Percentiles rank a stretch among this genome's conserved stretches.
Conservation (phyloP, 2,888 invertebrate species). For the Drosophila flavopinicola region DNA sequence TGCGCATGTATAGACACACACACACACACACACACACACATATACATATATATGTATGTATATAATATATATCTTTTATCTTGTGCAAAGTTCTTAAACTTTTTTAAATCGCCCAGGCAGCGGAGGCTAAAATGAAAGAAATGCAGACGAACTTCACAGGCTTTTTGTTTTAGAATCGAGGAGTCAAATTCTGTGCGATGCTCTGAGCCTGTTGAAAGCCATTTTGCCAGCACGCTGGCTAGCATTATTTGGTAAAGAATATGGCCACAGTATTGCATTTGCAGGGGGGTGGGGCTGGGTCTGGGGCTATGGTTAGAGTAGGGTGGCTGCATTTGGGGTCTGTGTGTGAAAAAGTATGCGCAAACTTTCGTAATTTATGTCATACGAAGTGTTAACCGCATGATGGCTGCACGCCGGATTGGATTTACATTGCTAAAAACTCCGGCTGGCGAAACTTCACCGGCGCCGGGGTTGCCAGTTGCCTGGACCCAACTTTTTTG, state of each 20-base stretch:
- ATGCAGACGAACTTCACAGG: constrained; percentile 68
- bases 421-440: constrained; percentile 78
- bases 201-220: constrained; percentile 62
- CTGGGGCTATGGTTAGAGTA: neutral
- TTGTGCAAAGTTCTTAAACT: constrained; percentile 74
- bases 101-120: constrained; percentile 70
- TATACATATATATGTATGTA: constrained; percentile 9
- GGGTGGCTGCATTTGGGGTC: constrained; percentile 24
- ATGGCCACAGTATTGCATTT: constrained; percentile 65
- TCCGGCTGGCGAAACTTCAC: constrained; percentile 60
- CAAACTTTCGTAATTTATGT: constrained; percentile 82
- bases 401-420: constrained; percentile 80
- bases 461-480: constrained; percentile 39
- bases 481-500: constrained; percentile 34
- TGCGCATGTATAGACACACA: constrained; percentile 27
- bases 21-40: too few species aligned
- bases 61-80: constrained; percentile 69
- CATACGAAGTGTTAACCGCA: constrained; percentile 82
- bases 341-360: constrained; percentile 78
- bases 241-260: constrained; percentile 70
- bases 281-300: neutral
- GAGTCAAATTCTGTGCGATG: constrained; percentile 16
- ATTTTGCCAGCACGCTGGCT: constrained; percentile 61
- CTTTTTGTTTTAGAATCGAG: constrained; percentile 48
- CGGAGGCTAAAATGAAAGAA: constrained; percentile 73